phyloP scores from a whole-genome alignment of 2,113 vertebrate species.

The Mastomys natalensis region DNA sequence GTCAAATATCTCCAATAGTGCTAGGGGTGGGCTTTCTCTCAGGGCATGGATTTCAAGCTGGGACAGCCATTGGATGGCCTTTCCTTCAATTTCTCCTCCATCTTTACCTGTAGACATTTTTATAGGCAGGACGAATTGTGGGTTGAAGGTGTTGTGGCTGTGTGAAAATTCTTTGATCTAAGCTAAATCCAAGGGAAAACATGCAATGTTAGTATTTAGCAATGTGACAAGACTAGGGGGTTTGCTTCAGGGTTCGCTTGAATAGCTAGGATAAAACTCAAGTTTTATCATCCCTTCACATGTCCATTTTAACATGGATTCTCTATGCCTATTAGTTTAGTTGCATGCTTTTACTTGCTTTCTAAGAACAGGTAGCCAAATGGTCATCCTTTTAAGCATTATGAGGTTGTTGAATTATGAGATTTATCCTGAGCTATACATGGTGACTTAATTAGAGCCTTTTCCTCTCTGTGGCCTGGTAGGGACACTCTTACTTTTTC shows the following conservation, averaged over 20 bases:
- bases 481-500: constrained; percentile 74
- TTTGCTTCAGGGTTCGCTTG: constrained; percentile 89
- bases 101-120: no score
- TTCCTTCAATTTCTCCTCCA: no score
- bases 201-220: constrained; percentile 89
- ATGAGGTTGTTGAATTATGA: constrained; percentile 79
- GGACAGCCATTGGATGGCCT: no score
- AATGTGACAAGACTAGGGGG: constrained; percentile 88
- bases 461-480: constrained; percentile 76
- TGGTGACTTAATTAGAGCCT: constrained; percentile 85
- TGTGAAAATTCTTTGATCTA: constrained; percentile 93
- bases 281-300: constrained; percentile 86
- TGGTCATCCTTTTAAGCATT: constrained; percentile 87
- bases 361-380: constrained; percentile 87
- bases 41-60: no score
- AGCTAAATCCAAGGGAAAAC: constrained; percentile 88
- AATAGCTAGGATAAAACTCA: constrained; percentile 86
- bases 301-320: constrained; percentile 86
- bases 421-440: constrained; percentile 83
- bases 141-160: constrained; percentile 27
- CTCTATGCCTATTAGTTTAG: constrained; percentile 91
- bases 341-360: constrained; percentile 92
- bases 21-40: no score
- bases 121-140: no score
- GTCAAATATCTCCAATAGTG: no score